Evolutionary conservation across 2,113 vertebrate species (phyloP), one percentile per base, ranked within the genome.

Genomic region (Psephotus haematonotus): DNA sequence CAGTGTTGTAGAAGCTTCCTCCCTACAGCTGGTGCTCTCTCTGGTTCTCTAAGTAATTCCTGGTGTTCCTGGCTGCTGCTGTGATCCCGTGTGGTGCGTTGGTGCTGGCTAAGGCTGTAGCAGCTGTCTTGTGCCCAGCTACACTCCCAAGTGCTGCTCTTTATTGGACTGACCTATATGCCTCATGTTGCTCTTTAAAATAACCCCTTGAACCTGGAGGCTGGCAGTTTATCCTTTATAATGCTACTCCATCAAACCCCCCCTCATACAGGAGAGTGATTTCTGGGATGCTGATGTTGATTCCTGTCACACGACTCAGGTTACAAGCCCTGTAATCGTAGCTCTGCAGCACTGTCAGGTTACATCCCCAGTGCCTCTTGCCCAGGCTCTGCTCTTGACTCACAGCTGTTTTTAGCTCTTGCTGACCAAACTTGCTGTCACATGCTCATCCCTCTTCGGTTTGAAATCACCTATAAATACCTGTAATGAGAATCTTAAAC

Each of bases 381-480:
- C 59, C 70, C 80, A 23, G 16, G 2, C 50, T 63, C 82, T 75
- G 49, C 80, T 91, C 60, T 52, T 90, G 88, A 77, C 83, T 95
- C 83, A 79, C 2, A 3, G 24, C 84, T 97, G 96, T 97, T 95
- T 93, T 97, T 96, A 94, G 94, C 57, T 93, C 82, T 77, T 90
- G 80, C 77, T 96, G 95, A 88, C 88, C 82, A 86, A 77, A 82
- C 49, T 55, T 29, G 35, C 28, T 89, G 67, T 87, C 92, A 70
- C 72, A 75, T 86, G 65, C 74, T 70, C 63, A 76, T 93, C 76
- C 80, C 49, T 87, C 19, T 82, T 92, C 28, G 43, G 69, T 95
- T 83, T 94, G 62, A 90, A 92, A 77, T 91, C 0, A 0, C 82
- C 82, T 92, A 88, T 71, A 84, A 93, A 92, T 95, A 95, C 43